Evolutionary conservation across 2,113 vertebrate species (phyloP).

Genomic region (Clinocottus analis): DNA sequence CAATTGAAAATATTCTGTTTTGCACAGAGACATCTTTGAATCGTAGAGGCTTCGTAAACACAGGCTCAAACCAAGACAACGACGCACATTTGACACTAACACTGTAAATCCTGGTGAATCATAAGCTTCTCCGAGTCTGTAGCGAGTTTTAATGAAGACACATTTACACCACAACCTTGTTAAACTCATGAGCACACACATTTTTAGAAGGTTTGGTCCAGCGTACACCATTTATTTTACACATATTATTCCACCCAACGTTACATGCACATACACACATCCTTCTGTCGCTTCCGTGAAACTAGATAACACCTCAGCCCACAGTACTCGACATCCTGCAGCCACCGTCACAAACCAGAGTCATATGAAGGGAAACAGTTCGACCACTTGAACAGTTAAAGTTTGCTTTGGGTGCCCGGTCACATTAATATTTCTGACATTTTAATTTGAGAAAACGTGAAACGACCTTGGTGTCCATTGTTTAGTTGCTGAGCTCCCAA

Average conservation of each 20-base stretch:
- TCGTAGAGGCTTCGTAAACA: not conserved
- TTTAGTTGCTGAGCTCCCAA: conserved; percentile 32
- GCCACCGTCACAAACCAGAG: conserved; percentile 20
- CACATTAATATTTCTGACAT: conserved; percentile 33
- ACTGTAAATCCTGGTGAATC: not conserved
- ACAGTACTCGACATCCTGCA: conserved; percentile 25
- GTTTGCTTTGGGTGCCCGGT: conserved; percentile 12
- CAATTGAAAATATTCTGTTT: not conserved
- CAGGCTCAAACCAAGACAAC: not conserved
- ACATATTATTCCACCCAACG: conserved; percentile 43
- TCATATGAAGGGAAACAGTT: conserved; percentile 18
- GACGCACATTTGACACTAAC: not conserved
- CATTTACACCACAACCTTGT: conserved; percentile 53
- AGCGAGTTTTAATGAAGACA: conserved; percentile 58
- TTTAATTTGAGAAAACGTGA: not conserved
- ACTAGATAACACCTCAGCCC: conserved; percentile 23
- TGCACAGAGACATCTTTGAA: not conserved
- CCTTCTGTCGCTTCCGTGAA: conserved; percentile 21
- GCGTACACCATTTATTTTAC: conserved; percentile 50
- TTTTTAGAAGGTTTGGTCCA: conserved; percentile 62
- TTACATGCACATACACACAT: conserved; percentile 58
- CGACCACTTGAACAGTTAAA: not conserved
- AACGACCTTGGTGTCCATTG: conserved; percentile 14
- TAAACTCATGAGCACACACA: conserved; percentile 50
- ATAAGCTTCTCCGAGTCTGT: conserved; percentile 15